Percentiles rank a stretch among this genome's conserved stretches.
Conservation (phyloP, 2,888 invertebrate species). For the Dryobotodes eremita region DNA sequence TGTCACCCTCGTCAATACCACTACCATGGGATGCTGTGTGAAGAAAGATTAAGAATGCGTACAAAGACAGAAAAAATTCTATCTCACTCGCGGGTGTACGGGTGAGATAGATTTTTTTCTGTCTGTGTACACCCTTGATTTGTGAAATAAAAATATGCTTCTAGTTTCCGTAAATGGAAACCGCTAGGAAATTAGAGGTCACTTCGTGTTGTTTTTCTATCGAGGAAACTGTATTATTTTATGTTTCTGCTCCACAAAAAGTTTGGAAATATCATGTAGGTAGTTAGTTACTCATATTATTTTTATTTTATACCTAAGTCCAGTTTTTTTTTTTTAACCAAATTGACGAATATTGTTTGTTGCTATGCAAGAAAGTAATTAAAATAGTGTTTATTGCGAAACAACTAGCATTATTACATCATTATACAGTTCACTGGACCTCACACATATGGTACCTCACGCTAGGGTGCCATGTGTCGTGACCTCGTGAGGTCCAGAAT, state of each 20-base stretch:
- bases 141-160: not conserved
- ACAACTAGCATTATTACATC: not conserved
- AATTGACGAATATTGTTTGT: not conserved
- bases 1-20: slow-evolving; percentile 48
- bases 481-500: not conserved
- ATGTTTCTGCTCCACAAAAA: not conserved
- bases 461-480: not conserved
- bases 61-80: not conserved
- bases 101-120: not conserved
- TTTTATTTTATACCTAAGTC: not conserved
- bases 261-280: not conserved
- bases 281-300: not conserved
- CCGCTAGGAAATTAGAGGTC: not conserved
- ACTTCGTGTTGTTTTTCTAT: not conserved
- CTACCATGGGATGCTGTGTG: slow-evolving; percentile 37
- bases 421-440: not conserved
- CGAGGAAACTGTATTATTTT: not conserved
- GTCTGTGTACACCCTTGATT: not conserved
- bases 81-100: not conserved
- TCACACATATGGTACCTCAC: not conserved
- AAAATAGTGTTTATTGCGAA: not conserved
- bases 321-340: too few species aligned
- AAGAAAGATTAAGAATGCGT: not conserved
- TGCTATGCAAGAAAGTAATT: not conserved
- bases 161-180: not conserved